Base-by-base conservation (phyloP, 1,140 invertebrate species). In the Bacillus rossius region DNA sequence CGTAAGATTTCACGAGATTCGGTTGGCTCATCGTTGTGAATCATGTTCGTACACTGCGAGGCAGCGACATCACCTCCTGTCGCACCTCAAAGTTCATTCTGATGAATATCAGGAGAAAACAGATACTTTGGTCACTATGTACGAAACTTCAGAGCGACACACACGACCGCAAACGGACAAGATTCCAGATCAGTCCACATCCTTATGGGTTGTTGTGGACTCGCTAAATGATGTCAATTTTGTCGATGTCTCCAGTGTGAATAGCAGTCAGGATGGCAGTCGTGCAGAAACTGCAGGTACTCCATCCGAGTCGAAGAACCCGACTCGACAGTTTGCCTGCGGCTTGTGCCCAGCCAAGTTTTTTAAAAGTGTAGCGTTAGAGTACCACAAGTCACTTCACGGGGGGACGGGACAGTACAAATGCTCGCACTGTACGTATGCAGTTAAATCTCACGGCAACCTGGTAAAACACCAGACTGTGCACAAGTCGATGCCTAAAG, bases 381-480 rank as follows among this genome's bases (percentile, higher is more conserved):
- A 83, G 53, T 88, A 88, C 66, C 90, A 93, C 62, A 76, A 82
- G 66, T 83, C 82, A 7, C 70, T 90, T 45, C 86, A 89, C 57
- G 84, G 85, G 0, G 81, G 84, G 1, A 79, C 82, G 17, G 84
- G 83, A 20, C 77, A 82, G 17, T 83, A 84, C 66, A 86, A 86
- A 60, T 95, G 92, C 67, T 81, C 82, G n/a, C 82, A 86, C 60
- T 95, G 92, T 73, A 86, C 88, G 67, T 95, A 93, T 71, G 83
- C 84, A 25, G 88, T 89, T 0, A 88, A 87, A 65, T 89, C 88
- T 8, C 79, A 83, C 16, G 86, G 87, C 17, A 87, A 89, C 66
- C 70, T 92, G n/a, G 80, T 84, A 0, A 86, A 87, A 65, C 90
- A 93, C 67, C 79, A 87, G 58, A 76, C 81, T 22, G 77, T 87